phyloP scores from a whole-genome alignment of 2,888 invertebrate genomes.

The Choreutis nemorana region DNA sequence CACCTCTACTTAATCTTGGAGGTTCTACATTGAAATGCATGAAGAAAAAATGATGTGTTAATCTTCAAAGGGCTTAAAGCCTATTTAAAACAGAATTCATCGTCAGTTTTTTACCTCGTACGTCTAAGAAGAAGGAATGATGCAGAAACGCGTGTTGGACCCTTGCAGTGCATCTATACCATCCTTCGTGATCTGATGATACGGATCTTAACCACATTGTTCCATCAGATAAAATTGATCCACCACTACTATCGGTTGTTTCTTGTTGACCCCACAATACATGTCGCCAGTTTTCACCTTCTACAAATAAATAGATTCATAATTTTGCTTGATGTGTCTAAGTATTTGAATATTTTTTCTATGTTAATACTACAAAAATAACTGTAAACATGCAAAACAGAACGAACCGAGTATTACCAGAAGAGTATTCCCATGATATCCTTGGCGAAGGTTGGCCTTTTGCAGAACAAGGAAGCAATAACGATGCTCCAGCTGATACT shows the following conservation, averaged over 20 bases:
- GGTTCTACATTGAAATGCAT: conserved; percentile 42
- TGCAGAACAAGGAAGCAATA: conserved; percentile 78
- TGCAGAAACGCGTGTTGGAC: conserved; percentile 50
- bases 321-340: no score
- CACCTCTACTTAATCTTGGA: conserved; percentile 37
- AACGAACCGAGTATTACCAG: conserved; percentile 49
- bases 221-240: conserved; percentile 72
- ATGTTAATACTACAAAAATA: no score
- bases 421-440: conserved; percentile 77
- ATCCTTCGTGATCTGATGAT: conserved; percentile 81
- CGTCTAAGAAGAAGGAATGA: conserved; percentile 51
- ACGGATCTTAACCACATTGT: conserved; percentile 77
- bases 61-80: background rate
- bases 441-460: conserved; percentile 82
- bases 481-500: conserved; percentile 76
- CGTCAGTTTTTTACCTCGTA: conserved; percentile 33
- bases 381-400: background rate
- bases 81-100: background rate
- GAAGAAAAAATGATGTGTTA: background rate
- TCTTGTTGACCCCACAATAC: conserved; percentile 54
- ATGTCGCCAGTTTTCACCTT: conserved; percentile 56
- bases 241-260: conserved; percentile 50
- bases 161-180: conserved; percentile 84
- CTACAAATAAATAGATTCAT: no score
- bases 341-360: no score